Base-by-base conservation (phyloP, 2,797 vertebrate species). In the Sebastiscus tertius region DNA sequence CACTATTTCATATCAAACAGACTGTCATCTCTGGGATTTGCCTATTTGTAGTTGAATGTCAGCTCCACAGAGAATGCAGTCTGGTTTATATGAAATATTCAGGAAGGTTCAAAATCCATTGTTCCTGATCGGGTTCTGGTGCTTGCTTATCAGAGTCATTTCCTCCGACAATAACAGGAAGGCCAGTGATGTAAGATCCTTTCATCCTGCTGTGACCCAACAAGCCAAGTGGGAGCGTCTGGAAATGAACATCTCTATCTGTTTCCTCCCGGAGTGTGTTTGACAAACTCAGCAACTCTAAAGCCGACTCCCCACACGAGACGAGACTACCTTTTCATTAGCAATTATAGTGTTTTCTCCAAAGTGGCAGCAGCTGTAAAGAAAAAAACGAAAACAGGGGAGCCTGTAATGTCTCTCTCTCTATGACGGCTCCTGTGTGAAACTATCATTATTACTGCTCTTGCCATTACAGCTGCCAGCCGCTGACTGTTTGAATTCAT, bases 111-210 rank as follows among this genome's bases (percentile, higher is more conserved):
- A 49, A 65, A 59, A 59, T 63, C 77, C 82, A 88, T 90, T 90
- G 80, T 88, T 87, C 79, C 64, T 64, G 6, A 34, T 29, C 0
- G 39, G 68, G 20, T 13, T 31, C 56, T 46, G 33, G n/a, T n/a
- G n/a, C 29, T 36, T 72, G 4, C 81, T 87, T 80, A 80, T 75
- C 75, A 29, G 46, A 69, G 78, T 61, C 75, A 83, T 84, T 92
- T 91, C 87, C 90, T 86, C 36, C 1, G 27, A 89, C 85, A 91
- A 89, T 78, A 91, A 93, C 90, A 92, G 89, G 92, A 92, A 91
- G 73, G 49, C 59, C 80, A 18, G 73, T 75, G 85, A 84, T 73
- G 82, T 72, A n/a, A 77, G 66, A 62, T 39, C 63, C 76, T 76
- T 73, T 89, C 73, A 85, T 88, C 84, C 82, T 65, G 81, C 85